phyloP scores from a whole-genome alignment of 2,113 vertebrate species.

The Anoplopoma fimbria region DNA sequence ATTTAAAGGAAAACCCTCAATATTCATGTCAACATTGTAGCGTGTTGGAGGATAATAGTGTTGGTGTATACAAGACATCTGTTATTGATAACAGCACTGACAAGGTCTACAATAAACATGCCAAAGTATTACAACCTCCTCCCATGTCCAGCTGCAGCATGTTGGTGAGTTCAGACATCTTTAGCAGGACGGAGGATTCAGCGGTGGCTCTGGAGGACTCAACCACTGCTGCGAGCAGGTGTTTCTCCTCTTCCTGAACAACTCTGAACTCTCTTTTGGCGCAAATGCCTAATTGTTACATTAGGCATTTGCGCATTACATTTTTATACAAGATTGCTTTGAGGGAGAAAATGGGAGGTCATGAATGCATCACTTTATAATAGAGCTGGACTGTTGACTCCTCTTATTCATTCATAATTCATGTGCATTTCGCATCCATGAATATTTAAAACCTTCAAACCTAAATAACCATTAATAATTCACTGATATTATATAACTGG shows the following conservation, averaged over 20 bases:
- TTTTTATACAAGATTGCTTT: conserved; percentile 21
- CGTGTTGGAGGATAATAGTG: conserved; percentile 45
- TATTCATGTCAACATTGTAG: conserved; percentile 42
- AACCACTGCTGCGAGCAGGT: conserved; percentile 71
- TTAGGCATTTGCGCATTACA: conserved; percentile 12
- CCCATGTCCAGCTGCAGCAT: conserved; percentile 75
- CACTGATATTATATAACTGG: conserved; percentile 4
- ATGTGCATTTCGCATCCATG: conserved; percentile 39
- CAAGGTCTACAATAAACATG: conserved; percentile 78
- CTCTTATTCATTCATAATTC: conserved; percentile 39
- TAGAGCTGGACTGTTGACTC: conserved; percentile 28
- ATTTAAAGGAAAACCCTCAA: conserved; percentile 25
- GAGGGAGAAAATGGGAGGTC: background rate
- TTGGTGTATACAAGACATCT: conserved; percentile 69
- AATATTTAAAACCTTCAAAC: conserved; percentile 57
- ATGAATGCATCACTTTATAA: conserved; percentile 15
- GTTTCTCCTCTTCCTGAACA: conserved; percentile 65
- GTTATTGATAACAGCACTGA: conserved; percentile 69
- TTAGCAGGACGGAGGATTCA: conserved; percentile 55
- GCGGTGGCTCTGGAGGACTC: conserved; percentile 57
- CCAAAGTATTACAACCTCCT: conserved; percentile 69
- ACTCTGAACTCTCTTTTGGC: conserved; percentile 46
- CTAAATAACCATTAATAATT: conserved; percentile 54
- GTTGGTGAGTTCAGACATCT: conserved; percentile 52
- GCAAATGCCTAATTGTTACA: too few relatives aligned